phyloP scores from a whole-genome alignment of 2,797 vertebrate genomes.

The Paratrypauchen microcephalus region DNA sequence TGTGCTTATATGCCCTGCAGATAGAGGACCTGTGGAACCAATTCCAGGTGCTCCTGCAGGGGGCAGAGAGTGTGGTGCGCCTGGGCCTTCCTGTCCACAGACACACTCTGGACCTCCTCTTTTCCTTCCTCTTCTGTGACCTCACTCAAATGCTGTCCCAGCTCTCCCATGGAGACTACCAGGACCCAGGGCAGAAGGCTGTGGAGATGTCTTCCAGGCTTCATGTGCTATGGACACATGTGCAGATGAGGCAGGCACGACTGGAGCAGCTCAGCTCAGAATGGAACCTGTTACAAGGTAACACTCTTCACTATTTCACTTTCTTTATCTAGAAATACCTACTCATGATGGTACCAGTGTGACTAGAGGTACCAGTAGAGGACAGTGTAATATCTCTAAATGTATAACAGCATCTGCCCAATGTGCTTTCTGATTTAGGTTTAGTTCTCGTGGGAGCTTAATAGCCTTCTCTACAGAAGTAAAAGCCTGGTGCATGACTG shows the following conservation, averaged over 20 bases:
- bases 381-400: too few species aligned
- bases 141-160: slow-evolving; percentile 59
- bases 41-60: slow-evolving; percentile 70
- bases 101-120: slow-evolving; percentile 67
- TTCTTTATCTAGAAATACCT: too few species aligned
- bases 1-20: slow-evolving; percentile 51
- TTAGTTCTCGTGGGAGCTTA: too few species aligned
- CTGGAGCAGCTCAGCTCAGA: slow-evolving; percentile 66
- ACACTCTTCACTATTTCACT: not conserved
- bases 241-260: slow-evolving; percentile 48
- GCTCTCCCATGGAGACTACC: slow-evolving; percentile 69
- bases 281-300: slow-evolving; percentile 75
- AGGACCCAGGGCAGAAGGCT: slow-evolving; percentile 77
- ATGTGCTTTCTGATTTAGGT: too few species aligned
- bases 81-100: slow-evolving; percentile 57
- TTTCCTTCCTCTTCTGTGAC: slow-evolving; percentile 56
- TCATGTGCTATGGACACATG: slow-evolving; percentile 46
- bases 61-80: slow-evolving; percentile 69
- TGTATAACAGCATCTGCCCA: too few species aligned
- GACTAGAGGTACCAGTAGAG: too few species aligned
- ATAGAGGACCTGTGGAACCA: slow-evolving; percentile 73
- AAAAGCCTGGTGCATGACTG: too few species aligned
- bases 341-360: too few species aligned
- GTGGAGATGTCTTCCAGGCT: slow-evolving; percentile 67
- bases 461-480: too few species aligned